A percentile compares a stretch with the other conserved stretches of the same genome.
Evolutionary conservation across 2,113 vertebrate species (phyloP).

Genomic region (Pristiophorus japonicus): DNA sequence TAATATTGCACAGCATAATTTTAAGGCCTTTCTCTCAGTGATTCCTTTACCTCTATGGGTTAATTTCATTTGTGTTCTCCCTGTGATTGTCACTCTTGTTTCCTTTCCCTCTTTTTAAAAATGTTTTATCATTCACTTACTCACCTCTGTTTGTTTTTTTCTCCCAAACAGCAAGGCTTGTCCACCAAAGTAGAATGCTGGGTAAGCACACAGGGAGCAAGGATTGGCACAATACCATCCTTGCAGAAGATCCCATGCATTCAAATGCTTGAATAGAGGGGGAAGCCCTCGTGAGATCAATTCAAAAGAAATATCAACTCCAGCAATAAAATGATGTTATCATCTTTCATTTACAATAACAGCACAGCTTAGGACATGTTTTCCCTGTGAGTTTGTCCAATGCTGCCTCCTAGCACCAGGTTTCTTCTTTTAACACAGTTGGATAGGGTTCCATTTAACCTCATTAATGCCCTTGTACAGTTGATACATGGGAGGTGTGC

Average conservation of each 20-base stretch:
- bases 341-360: not conserved
- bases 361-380: not conserved
- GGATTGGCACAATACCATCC: not conserved
- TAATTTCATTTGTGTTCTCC: not conserved
- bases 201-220: not conserved
- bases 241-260: not conserved
- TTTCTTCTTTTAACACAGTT: not conserved
- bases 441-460: not conserved
- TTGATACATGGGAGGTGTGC: not conserved
- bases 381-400: not conserved
- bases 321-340: constrained; percentile 9
- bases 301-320: constrained; percentile 15
- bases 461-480: not conserved
- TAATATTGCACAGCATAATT: not conserved
- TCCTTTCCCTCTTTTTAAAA: not conserved
- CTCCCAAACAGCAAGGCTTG: not conserved
- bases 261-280: not conserved
- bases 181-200: not conserved
- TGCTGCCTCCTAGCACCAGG: not conserved
- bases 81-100: not conserved
- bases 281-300: not conserved
- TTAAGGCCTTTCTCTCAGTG: not conserved
- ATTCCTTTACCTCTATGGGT: not conserved
- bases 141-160: not conserved
- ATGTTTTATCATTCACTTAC: not conserved